Conservation (phyloP, 2,888 invertebrate genomes). For the Nemotelus nigrinus region DNA sequence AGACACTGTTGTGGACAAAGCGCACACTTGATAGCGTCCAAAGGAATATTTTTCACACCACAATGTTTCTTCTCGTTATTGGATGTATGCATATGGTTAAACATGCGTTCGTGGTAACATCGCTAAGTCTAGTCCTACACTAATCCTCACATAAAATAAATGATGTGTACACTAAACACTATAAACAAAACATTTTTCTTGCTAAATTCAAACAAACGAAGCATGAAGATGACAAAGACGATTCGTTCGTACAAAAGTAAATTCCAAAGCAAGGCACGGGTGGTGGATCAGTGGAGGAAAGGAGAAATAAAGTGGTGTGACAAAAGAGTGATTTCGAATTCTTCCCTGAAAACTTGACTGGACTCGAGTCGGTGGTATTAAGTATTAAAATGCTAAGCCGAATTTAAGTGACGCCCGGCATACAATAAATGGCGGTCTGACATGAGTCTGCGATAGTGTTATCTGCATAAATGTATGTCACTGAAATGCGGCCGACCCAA, state of each 20-base stretch:
- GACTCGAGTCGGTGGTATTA: background rate
- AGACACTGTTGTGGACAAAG: background rate
- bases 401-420: slow-evolving; percentile 28
- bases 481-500: slow-evolving; percentile 1
- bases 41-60: slow-evolving; percentile 33
- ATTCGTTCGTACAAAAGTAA: slow-evolving; percentile 4
- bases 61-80: background rate
- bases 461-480: slow-evolving; percentile 41
- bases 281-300: background rate
- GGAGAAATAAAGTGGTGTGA: no score
- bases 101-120: background rate
- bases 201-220: slow-evolving; percentile 42
- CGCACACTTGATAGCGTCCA: background rate
- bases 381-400: slow-evolving; percentile 22
- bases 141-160: slow-evolving; percentile 44
- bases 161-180: slow-evolving; percentile 31
- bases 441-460: slow-evolving; percentile 19
- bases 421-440: slow-evolving; percentile 3
- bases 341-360: no score
- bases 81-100: background rate
- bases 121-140: slow-evolving; percentile 11
- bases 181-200: slow-evolving; percentile 43
- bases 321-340: no score
- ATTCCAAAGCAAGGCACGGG: background rate
- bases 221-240: slow-evolving; percentile 30